Conservation (phyloP, 2,888 invertebrate species). For the Nomada hirtipes region DNA sequence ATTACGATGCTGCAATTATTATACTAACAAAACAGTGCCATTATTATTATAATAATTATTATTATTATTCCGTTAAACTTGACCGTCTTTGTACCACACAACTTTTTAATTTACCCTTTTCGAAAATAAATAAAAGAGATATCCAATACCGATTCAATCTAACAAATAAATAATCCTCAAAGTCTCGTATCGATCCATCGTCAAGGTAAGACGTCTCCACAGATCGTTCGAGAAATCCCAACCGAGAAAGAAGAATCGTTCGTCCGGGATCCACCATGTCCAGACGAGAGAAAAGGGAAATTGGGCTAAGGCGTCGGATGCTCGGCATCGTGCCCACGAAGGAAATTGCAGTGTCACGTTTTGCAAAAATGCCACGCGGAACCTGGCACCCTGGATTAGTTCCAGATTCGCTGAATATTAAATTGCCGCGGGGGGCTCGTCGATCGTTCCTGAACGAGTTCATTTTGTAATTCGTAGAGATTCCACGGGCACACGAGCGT, state of each 20-base stretch:
- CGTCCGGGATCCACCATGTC: neutral
- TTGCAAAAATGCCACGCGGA: constrained; percentile 51
- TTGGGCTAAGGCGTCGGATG: constrained; percentile 9
- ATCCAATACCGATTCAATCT: too few relatives aligned
- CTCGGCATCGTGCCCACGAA: constrained; percentile 57
- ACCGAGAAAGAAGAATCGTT: constrained; percentile 39
- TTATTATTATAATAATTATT: too few relatives aligned
- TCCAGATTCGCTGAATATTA: constrained; percentile 62
- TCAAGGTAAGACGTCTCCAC: neutral
- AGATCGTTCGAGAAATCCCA: constrained; percentile 26
- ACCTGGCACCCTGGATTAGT: constrained; percentile 49
- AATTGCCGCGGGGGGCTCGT: constrained; percentile 35
- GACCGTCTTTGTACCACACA: too few relatives aligned
- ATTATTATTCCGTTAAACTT: too few relatives aligned
- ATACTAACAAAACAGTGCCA: too few relatives aligned
- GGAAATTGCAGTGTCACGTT: constrained; percentile 64
- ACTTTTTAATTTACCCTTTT: too few relatives aligned
- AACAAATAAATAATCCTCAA: too few relatives aligned
- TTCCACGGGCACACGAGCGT: neutral
- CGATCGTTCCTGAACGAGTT: constrained; percentile 6
- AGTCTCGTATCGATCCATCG: too few relatives aligned
- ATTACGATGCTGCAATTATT: too few relatives aligned
- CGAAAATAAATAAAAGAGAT: too few relatives aligned
- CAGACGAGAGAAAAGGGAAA: neutral
- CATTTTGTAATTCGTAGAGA: constrained; percentile 2